These are phyloP conservation scores for Oreotrochilus melanogaster DNA, from an alignment of 2,113 vertebrate genomes.

Conservation along the genomic window DNA sequence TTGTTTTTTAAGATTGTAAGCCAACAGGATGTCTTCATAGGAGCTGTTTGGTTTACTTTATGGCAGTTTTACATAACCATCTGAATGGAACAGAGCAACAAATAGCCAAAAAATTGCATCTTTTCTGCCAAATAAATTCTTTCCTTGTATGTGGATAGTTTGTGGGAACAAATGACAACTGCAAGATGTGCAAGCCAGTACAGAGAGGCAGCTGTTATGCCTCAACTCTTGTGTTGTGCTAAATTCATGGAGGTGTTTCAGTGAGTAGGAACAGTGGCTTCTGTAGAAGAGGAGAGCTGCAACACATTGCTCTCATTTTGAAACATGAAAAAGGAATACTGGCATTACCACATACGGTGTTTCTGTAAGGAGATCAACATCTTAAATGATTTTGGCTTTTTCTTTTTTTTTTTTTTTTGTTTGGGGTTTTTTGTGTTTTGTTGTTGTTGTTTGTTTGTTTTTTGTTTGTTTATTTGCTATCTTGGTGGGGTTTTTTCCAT, in stretches of 20 bases:
- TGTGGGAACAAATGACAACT: background rate
- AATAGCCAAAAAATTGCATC: background rate
- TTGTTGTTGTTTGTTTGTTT: too few species aligned
- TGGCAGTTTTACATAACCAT: background rate
- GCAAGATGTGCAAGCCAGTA: too few species aligned
- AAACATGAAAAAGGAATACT: background rate
- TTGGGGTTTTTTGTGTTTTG: too few species aligned
- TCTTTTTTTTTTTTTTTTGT: too few species aligned
- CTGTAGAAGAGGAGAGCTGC: background rate
- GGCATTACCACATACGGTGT: accelerated
- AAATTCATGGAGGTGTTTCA: background rate
- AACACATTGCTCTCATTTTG: background rate
- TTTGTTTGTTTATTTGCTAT: too few species aligned
- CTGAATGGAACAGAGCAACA: background rate
- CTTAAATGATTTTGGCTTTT: background rate
- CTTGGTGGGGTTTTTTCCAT: background rate
- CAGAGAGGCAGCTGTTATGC: background rate
- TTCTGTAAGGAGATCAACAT: background rate
- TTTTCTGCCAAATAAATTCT: background rate
- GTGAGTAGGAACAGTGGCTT: background rate
- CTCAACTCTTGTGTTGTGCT: background rate
- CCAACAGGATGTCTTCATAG: background rate
- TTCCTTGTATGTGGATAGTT: background rate
- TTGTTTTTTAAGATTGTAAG: background rate
- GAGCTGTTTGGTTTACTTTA: accelerated